Conservation (phyloP, 1,140 invertebrate genomes). For the Homalodisca vitripennis region DNA sequence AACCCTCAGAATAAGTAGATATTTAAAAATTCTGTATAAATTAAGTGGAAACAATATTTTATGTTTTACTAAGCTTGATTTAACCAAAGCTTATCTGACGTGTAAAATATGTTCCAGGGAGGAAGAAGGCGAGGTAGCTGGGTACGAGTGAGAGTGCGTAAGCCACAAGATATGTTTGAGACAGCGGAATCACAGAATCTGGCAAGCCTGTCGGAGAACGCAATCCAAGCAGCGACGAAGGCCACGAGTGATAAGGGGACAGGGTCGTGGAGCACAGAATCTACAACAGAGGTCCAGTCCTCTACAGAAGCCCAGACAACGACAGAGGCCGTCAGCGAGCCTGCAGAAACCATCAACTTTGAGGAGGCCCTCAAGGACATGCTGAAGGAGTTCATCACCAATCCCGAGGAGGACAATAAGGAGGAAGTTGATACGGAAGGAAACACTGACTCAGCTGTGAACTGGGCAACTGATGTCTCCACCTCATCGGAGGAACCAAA, state of each 20-base stretch:
- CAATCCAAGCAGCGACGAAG: conserved; percentile 40
- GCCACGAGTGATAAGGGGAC: background rate
- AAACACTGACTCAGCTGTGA: background rate
- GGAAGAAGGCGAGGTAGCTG: conserved; percentile 57
- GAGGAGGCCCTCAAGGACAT: conserved; percentile 26
- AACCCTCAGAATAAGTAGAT: no score
- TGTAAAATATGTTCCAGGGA: conserved; percentile 33
- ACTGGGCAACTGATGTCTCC: background rate
- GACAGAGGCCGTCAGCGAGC: conserved; percentile 39
- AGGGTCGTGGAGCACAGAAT: conserved; percentile 1
- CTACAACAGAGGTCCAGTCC: conserved; percentile 8
- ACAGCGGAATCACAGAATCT: conserved; percentile 64
- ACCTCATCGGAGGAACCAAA: background rate
- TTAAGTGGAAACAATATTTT: no score
- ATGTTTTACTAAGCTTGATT: no score
- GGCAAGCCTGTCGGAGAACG: conserved; percentile 47
- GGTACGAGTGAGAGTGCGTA: conserved; percentile 54
- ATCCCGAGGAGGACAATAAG: conserved; percentile 12
- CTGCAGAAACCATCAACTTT: conserved; percentile 28
- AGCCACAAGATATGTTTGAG: conserved; percentile 60
- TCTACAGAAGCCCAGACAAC: conserved; percentile 37
- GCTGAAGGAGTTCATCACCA: conserved; percentile 26
- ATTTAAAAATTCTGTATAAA: no score
- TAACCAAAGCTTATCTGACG: no score
- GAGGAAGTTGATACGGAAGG: background rate